Evolutionary conservation across 1,140 invertebrate species (phyloP), one percentile per base, ranked within the genome.

Genomic region (Bombus huntii): DNA sequence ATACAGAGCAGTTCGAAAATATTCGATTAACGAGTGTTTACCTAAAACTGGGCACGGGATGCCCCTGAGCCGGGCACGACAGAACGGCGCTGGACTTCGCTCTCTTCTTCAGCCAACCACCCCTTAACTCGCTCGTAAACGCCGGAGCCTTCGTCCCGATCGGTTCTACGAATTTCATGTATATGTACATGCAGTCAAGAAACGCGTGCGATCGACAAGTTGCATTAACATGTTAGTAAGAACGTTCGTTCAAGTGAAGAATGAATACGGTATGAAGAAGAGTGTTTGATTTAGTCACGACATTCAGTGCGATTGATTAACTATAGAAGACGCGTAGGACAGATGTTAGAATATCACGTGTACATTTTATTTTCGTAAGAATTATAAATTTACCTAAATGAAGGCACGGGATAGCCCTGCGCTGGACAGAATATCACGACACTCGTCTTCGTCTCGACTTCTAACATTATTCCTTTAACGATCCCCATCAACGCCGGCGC

Each of bases 141-240:
- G 96, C 97, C 86, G 97, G 97, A 87, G 96, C 95, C 90, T 97
- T 96, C 87, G 96, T 97, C 92, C 97, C 96, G 93, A 97, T 95
- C 72, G 97, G 97, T 93, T 97, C 97, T 97, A 93, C 79, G 47
- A 59, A 82, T 77, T 85, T 80, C 76, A 34, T 34, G 65, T 31
- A 22, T 6, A 86, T 62, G 59, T 28, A 28, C 88, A 82, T 85
- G 81, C 88, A 57, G 37, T 65, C 68, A 42, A 39, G 28, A 53
- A 28, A 70, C 22, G 25, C 59, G 37, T n/a, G 57, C n/a, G 18
- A 31, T 44, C 39, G 18, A 37, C 28, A 6, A 1, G n/a, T 75
- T 25, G 12, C 12, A 39, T 62, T 34, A 28, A 44, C 25, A 59
- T 59, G 82, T 84, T 84, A 78, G 66, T 84, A 31, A 57, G 57